Conservation (phyloP, 2,797 vertebrate species). For the Onychomys arenicola region DNA sequence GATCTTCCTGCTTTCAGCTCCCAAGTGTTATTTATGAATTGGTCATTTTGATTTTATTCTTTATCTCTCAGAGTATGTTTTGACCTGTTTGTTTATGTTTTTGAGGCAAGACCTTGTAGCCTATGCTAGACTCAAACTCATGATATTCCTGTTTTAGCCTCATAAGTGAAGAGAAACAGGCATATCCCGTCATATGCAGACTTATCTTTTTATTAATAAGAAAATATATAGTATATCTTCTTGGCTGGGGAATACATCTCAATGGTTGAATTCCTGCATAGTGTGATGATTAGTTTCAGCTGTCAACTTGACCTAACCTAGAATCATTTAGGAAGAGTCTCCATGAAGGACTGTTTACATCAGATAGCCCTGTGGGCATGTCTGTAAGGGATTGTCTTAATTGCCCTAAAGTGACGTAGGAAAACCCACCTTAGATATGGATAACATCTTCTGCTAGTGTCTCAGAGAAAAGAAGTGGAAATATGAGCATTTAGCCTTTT, state of each 20-base stretch:
- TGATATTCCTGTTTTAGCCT: not conserved
- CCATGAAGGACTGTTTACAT: not conserved
- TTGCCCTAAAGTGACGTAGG: not conserved
- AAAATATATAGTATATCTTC: not conserved
- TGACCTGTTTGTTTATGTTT: not conserved
- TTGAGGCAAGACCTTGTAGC: not conserved
- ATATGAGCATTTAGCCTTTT: not conserved
- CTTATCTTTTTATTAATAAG: not conserved
- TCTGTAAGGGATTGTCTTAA: not conserved
- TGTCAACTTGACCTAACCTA: not conserved
- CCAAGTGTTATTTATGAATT: not conserved
- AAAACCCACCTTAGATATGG: not conserved
- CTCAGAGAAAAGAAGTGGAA: not conserved
- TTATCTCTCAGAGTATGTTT: not conserved
- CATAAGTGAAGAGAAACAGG: not conserved
- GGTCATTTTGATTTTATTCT: not conserved
- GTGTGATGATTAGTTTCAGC: not conserved
- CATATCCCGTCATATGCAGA: not conserved
- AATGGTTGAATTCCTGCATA: not conserved
- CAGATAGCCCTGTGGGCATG: not conserved
- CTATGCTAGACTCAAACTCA: not conserved
- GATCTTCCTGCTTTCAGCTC: not conserved
- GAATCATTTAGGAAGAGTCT: not conserved
- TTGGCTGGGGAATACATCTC: not conserved
- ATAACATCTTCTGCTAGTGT: not conserved